Evolutionary conservation across 64 coral and sea anemone genomes (phyloP).

Genomic region (Dendronephthya gigantea): DNA sequence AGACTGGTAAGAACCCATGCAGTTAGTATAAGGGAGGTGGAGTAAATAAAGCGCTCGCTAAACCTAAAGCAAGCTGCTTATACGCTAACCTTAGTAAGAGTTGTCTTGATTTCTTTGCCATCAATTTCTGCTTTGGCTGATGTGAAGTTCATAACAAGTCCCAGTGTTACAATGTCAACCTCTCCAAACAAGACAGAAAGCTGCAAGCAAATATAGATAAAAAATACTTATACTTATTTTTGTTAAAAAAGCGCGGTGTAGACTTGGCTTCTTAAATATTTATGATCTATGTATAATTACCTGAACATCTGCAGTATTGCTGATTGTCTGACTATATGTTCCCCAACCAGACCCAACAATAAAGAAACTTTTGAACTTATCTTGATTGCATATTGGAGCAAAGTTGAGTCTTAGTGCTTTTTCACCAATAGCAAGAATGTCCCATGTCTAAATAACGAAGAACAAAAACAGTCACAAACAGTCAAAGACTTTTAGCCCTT

Average conservation of each 20-base stretch:
- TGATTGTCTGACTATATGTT: conserved; percentile 50
- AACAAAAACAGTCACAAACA: too few species aligned
- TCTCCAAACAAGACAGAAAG: neutral
- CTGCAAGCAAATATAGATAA: neutral
- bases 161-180: neutral
- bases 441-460: conserved; percentile 36
- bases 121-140: neutral
- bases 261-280: neutral
- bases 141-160: neutral
- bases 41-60: neutral
- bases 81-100: neutral
- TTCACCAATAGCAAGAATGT: conserved; percentile 25
- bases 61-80: neutral
- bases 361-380: conserved; percentile 62
- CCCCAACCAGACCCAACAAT: conserved; percentile 66
- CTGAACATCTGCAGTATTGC: neutral
- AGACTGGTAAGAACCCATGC: too few species aligned
- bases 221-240: neutral
- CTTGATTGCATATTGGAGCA: conserved; percentile 38
- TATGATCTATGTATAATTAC: neutral
- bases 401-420: conserved; percentile 50
- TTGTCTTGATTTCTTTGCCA: neutral
- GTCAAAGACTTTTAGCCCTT: too few species aligned
- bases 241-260: too few species aligned
- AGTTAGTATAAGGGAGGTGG: too few species aligned